phyloP scores from a whole-genome alignment of 2,113 vertebrate genomes.

The Pedetes capensis region DNA sequence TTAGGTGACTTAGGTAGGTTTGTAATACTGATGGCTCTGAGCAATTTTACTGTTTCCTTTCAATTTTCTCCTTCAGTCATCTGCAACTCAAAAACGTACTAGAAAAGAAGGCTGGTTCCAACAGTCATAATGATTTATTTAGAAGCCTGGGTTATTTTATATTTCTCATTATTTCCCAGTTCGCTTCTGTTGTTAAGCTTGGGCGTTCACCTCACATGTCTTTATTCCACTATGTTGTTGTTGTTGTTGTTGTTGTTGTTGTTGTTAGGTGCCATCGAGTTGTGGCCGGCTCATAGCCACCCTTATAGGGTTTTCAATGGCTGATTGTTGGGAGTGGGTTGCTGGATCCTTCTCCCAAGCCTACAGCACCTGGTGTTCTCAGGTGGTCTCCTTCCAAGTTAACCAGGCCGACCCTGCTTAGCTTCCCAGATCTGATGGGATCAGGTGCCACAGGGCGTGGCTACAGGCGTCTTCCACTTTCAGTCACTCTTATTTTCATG shows the following conservation, averaged over 20 bases:
- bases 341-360: no score
- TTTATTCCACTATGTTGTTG: background rate
- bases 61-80: background rate
- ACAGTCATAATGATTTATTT: background rate
- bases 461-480: no score
- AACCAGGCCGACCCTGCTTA: no score
- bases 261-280: no score
- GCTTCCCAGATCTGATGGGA: no score
- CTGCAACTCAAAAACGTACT: background rate
- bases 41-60: background rate
- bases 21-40: background rate
- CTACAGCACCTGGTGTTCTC: no score
- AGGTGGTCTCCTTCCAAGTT: no score
- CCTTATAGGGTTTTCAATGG: no score
- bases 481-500: background rate
- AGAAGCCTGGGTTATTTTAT: background rate
- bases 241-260: no score
- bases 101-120: background rate
- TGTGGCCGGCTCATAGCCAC: no score
- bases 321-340: no score
- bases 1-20: rapidly evolving
- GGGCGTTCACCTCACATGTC: background rate
- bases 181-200: background rate
- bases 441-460: no score
- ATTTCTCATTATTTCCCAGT: background rate